Percentiles rank a stretch among this genome's conserved stretches.
phyloP scores from a whole-genome alignment of 2,888 invertebrate genomes.

The Ramazzottius varieornatus region DNA sequence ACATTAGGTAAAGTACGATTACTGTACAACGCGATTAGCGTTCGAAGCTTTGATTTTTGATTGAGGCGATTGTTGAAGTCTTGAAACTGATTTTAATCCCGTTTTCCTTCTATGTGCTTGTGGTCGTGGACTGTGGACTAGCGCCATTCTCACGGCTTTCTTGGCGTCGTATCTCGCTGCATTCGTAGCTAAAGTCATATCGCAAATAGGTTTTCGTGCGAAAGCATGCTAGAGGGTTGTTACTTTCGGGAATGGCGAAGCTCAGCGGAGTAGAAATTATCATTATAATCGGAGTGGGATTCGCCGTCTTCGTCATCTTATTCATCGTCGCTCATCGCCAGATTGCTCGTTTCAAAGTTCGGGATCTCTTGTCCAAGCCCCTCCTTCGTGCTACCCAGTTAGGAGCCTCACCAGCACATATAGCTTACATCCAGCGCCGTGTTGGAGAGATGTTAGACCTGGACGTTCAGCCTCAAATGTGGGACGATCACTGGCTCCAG shows the following conservation, averaged over 20 bases:
- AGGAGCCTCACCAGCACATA: background rate
- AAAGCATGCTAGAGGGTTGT: too few species aligned
- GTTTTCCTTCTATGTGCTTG: too few species aligned
- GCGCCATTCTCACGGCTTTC: too few species aligned
- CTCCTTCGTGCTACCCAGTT: background rate
- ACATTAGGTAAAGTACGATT: too few species aligned
- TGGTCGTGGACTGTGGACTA: too few species aligned
- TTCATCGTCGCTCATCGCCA: constrained; percentile 1
- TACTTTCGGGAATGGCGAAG: background rate
- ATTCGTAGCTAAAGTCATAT: too few species aligned
- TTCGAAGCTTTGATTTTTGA: too few species aligned
- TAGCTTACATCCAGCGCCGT: background rate
- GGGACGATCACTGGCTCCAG: background rate
- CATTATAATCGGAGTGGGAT: background rate
- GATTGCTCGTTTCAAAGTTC: constrained; percentile 1
- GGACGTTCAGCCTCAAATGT: constrained; percentile 3
- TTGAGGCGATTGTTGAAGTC: too few species aligned
- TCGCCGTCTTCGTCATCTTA: constrained; percentile 3
- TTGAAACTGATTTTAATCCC: too few species aligned
- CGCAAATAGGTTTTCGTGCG: too few species aligned
- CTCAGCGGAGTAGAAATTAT: constrained; percentile 1
- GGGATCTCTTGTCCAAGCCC: background rate
- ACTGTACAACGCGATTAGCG: too few species aligned
- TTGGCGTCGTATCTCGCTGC: too few species aligned
- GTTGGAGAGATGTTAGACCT: background rate